Evolutionary conservation across 2,888 invertebrate genomes (phyloP), one percentile per base, ranked within the genome.

Genomic region (Netelia inedita): DNA sequence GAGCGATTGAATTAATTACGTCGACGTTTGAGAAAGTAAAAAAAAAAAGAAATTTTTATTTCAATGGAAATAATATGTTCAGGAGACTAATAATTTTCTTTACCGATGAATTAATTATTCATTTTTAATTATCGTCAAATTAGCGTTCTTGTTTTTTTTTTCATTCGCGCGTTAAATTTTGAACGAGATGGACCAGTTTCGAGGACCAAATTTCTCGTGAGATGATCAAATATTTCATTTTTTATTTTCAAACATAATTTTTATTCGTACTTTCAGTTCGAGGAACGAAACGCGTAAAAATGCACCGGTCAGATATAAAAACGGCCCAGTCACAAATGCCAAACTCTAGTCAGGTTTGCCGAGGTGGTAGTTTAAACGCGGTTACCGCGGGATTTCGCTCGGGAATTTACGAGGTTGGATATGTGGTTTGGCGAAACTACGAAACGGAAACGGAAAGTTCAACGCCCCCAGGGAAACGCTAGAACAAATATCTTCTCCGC

Each of bases 331-430:
- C 28, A 14, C 66, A 57, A 41, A 65, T 41, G 11, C 46, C 19
- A 43, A 46, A 21, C 19, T 35, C 43, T n/a, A 66, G 43, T 19
- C 66, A 10, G 35, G 14, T 11, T 28, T 28, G 11, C 28, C n/a
- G 10, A 9, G 9, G 55, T 14, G 6, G 28, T 63, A 50, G 35
- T 63, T 63, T 16, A 63, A 74, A 74, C 53, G 63, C 35, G 28
- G 63, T 50, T 63, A 74, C 50, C 8, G 53, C 11, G 14, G 28
- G 19, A 41, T 50, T 50, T 28, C 35, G 53, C 23, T 11, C 50
- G 59, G 8, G 69, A 28, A 2, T 53, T 23, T n/a, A 28, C 35
- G 69, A 16, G 28, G 69, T 8, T 8, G 28, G 28, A 28, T 28
- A 2, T 28, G 53, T 8, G 69, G 63, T 63, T 28, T 35, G 19